Base-by-base conservation (phyloP, 1,140 invertebrate species). In the Sinella curviseta region DNA sequence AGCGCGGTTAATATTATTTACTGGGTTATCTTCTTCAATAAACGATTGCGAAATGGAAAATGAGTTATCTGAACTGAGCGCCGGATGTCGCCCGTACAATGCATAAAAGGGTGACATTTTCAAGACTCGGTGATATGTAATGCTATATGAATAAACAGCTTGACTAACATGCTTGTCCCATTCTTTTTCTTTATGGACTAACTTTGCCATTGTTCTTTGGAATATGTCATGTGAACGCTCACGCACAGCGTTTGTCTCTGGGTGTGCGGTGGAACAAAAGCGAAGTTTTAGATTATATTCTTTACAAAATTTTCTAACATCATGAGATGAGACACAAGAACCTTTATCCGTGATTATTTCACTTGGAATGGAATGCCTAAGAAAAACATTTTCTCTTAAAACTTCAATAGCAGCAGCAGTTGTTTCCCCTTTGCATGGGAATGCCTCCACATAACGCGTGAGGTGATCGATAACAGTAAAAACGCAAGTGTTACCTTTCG, bases 91-190 rank as follows among this genome's bases (percentile, higher is more conserved):
- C 8, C 87, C 87, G 73, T 87, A 89, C 26, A 88, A 30, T 8
- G 89, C 35, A 84, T 88, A 86, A 76, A 87, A 86, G 3, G 87
- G 86, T 14, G 86, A 81, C 81, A 85, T 86, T 30, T 84, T 82
- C 0, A 86, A 88, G 0, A 85, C 83, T 57, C 78, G 80, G 74
- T 89, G 88, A 1, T 85, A 54, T n/a, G 86, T 84, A 0, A 86
- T 87, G 39, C 89, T 89, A 77, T 88, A 87, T 14, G 85, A 85
- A 79, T 87, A 88, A 26, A 86, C 86, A 1, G 87, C 87, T 26
- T 85, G 86, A 1, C 83, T 84, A 4, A 88, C 78, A 8, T 84
- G 87, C 67, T 85, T 76, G 74, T 89, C 88, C 88, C 88, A 89
- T 77, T 88, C 84, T 20, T 55, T 81, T 16, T 84, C 14, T 82